Evolutionary conservation across 2,888 invertebrate genomes (phyloP), one percentile per base, ranked within the genome.

Genomic region (Poecilus cupreus): DNA sequence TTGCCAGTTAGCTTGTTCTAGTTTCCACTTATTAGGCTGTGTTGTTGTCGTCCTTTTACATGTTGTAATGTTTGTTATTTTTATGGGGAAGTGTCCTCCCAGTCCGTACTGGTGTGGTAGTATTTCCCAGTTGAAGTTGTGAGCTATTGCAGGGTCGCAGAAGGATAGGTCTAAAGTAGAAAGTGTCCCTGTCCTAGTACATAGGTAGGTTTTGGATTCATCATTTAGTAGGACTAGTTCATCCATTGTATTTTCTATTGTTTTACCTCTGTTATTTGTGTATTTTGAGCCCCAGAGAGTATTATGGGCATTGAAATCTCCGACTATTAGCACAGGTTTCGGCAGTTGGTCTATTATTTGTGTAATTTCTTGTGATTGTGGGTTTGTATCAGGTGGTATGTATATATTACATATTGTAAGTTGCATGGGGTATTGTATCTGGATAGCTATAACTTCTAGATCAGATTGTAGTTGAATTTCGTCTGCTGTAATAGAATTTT

Each of bases 261-360:
- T 16, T 75, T 75, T 49, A 24, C 54, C 51, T 75, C 54, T 49
- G 18, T 32, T n/a, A 18, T 75, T 51, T 13, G 49, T 51, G 26
- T 20, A 32, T n/a, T 22, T 24, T 11, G 51, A 75, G 2, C 51
- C 51, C 51, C 75, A 75, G 16, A 49, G 10, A 5, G 3, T 2
- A 16, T 64, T 78, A 16, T 78, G 78, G 2, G 43, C 78, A n/a
- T 78, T 78, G 22, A 78, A 24, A 13, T 78, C 78, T 46, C 78
- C 78, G 5, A 78, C 4, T 1, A n/a, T n/a, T n/a, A n/a, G n/a
- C n/a, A n/a, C n/a, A n/a, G 72, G 72, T 46, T n/a, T 20, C 13
- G 32, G 76, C 24, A 76, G 11, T 57, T 76, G 76, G 20, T 51
- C 20, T 51, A 51, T 20, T 51, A 51, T 16, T 10, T 51, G 18